These are phyloP conservation scores for Tamandua tetradactyla DNA, from an alignment of 2,797 vertebrate genomes.

Conservation along the genomic window DNA sequence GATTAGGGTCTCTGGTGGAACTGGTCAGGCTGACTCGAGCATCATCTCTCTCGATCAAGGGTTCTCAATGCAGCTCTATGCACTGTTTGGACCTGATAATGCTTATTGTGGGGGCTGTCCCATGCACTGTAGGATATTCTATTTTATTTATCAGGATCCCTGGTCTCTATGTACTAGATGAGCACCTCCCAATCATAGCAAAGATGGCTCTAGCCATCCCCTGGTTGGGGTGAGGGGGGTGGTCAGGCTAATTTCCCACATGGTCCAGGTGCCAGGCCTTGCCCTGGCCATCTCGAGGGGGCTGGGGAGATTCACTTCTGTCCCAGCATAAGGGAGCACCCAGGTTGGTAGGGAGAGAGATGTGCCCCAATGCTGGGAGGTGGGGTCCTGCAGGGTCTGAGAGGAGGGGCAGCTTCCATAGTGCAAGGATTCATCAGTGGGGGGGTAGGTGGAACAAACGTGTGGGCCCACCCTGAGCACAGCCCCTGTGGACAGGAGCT, in stretches of 20 bases:
- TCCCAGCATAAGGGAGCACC: neutral
- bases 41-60: neutral
- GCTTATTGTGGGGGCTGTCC: neutral
- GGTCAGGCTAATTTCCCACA: neutral
- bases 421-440: neutral
- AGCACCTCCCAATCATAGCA: neutral
- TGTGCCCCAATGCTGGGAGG: accelerated
- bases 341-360: neutral
- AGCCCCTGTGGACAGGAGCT: neutral
- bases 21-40: neutral
- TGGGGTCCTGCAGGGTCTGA: neutral
- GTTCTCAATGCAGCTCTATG: neutral
- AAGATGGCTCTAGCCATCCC: neutral
- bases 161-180: neutral
- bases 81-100: too few species aligned
- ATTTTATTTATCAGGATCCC: neutral
- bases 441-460: too few species aligned
- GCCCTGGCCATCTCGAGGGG: neutral
- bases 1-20: too few species aligned
- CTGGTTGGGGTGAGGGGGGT: too few species aligned
- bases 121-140: neutral
- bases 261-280: neutral
- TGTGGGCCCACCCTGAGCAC: neutral
- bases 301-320: neutral
- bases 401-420: neutral